Conservation (phyloP, 1,140 invertebrate genomes). For the Ips typographus region DNA sequence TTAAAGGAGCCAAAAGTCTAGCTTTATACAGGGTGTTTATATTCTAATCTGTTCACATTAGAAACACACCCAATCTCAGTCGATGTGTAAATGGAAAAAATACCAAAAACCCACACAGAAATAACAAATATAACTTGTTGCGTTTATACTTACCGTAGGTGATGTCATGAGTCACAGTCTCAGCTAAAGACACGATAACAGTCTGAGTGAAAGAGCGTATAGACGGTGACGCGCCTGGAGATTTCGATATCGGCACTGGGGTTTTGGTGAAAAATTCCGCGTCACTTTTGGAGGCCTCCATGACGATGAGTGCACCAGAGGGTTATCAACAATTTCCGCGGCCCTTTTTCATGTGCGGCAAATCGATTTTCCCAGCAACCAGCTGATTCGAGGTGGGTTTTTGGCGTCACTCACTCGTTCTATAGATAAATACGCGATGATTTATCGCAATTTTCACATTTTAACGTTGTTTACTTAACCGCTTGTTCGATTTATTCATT, state of each 20-base stretch:
- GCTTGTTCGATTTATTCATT: constrained; percentile 1
- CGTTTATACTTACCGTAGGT: constrained; percentile 57
- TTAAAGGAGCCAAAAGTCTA: too few species aligned
- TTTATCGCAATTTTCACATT: not conserved
- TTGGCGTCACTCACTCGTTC: not conserved
- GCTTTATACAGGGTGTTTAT: too few species aligned
- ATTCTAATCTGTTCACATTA: too few species aligned
- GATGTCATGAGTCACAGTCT: constrained; percentile 60
- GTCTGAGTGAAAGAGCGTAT: constrained; percentile 50
- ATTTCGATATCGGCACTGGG: constrained; percentile 50
- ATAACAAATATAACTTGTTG: constrained; percentile 26
- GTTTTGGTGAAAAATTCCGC: constrained; percentile 49
- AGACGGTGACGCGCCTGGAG: constrained; percentile 47
- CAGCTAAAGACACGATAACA: constrained; percentile 52
- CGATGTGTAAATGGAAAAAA: too few species aligned
- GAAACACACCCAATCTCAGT: too few species aligned
- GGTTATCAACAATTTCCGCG: constrained; percentile 1
- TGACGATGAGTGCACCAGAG: not conserved
- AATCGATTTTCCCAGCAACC: constrained; percentile 23
- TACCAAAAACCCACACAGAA: too few species aligned
- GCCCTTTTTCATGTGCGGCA: not conserved
- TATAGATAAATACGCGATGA: not conserved
- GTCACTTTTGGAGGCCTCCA: constrained; percentile 39
- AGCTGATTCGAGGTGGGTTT: not conserved
- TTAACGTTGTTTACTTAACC: not conserved